These are phyloP conservation scores for Larimichthys polyactis DNA, from an alignment of 2,113 vertebrate genomes.

Conservation along the genomic window DNA sequence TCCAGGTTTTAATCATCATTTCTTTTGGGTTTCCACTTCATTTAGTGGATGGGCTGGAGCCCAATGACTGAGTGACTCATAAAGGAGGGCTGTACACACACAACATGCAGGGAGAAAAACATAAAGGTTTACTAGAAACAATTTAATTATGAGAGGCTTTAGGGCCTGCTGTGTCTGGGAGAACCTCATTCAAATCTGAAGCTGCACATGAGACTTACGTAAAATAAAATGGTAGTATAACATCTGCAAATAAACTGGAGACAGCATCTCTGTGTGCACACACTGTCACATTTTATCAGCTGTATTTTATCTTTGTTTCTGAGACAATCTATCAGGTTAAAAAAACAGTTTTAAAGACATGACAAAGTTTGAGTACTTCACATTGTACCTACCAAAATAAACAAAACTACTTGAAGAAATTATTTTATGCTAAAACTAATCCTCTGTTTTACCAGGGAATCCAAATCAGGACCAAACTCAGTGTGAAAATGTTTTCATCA, in stretches of 20 bases:
- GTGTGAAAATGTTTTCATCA: slow-evolving; percentile 30
- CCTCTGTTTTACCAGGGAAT: slow-evolving; percentile 31
- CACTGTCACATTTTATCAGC: neutral
- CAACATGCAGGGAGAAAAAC: slow-evolving; percentile 18
- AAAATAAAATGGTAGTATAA: slow-evolving; percentile 21
- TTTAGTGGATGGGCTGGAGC: slow-evolving; percentile 76
- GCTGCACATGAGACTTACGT: slow-evolving; percentile 33
- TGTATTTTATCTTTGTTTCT: neutral
- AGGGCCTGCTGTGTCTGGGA: slow-evolving; percentile 44
- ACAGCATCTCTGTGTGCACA: neutral
- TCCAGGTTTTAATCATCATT: slow-evolving; percentile 69
- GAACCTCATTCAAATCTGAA: slow-evolving; percentile 54
- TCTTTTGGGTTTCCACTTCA: slow-evolving; percentile 78
- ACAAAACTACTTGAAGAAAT: neutral
- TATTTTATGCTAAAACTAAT: neutral
- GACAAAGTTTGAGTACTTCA: neutral
- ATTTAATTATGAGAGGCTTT: slow-evolving; percentile 78
- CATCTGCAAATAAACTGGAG: slow-evolving; percentile 9
- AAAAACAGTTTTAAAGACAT: neutral
- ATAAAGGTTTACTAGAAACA: slow-evolving; percentile 79
- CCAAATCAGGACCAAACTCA: slow-evolving; percentile 46
- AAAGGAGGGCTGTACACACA: slow-evolving; percentile 69
- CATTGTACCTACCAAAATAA: neutral
- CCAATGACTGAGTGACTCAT: slow-evolving; percentile 72
- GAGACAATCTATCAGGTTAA: neutral